A percentile compares a stretch with the other conserved stretches of the same genome.
phyloP scores from a whole-genome alignment of 2,888 invertebrate genomes.

The Caenorhabditis angaria region DNA sequence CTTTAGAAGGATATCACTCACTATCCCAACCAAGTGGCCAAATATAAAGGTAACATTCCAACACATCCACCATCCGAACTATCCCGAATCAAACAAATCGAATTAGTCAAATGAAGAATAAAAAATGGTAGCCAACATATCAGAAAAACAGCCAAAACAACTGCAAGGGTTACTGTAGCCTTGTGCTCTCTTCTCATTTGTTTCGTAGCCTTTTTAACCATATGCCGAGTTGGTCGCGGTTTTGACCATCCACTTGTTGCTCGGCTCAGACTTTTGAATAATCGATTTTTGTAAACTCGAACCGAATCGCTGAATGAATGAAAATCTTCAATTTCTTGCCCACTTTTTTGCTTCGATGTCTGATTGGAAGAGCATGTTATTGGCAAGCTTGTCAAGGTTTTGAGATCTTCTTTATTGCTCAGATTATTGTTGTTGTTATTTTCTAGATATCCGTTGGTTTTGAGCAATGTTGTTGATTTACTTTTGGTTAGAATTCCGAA shows the following conservation, averaged over 20 bases:
- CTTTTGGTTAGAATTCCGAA: slow-evolving; percentile 37
- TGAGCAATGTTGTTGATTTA: slow-evolving; percentile 42
- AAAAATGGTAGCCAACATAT: slow-evolving; percentile 99
- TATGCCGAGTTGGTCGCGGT: slow-evolving; percentile 58
- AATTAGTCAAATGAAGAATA: slow-evolving; percentile 95
- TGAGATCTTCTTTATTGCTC: not conserved
- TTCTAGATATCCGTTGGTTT: slow-evolving; percentile 42
- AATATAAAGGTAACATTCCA: slow-evolving; percentile 79
- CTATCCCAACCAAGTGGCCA: slow-evolving; percentile 97
- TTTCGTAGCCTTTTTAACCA: slow-evolving; percentile 71
- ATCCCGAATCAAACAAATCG: slow-evolving; percentile 82
- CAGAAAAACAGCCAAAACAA: slow-evolving; percentile 95
- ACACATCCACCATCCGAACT: slow-evolving; percentile 61
- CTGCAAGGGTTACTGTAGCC: slow-evolving; percentile 96
- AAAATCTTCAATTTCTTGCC: slow-evolving; percentile 39
- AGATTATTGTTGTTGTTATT: slow-evolving; percentile 2
- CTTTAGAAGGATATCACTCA: slow-evolving; percentile 43
- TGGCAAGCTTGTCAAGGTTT: not conserved
- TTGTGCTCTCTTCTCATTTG: slow-evolving; percentile 84
- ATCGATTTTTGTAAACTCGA: slow-evolving; percentile 52
- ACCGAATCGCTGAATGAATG: slow-evolving; percentile 51
- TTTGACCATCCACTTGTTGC: slow-evolving; percentile 60
- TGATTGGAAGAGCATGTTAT: no score
- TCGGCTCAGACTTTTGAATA: slow-evolving; percentile 51
- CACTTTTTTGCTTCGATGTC: slow-evolving; percentile 35